Conservation (phyloP, 2,888 invertebrate species). For the Meandrusa payeni region DNA sequence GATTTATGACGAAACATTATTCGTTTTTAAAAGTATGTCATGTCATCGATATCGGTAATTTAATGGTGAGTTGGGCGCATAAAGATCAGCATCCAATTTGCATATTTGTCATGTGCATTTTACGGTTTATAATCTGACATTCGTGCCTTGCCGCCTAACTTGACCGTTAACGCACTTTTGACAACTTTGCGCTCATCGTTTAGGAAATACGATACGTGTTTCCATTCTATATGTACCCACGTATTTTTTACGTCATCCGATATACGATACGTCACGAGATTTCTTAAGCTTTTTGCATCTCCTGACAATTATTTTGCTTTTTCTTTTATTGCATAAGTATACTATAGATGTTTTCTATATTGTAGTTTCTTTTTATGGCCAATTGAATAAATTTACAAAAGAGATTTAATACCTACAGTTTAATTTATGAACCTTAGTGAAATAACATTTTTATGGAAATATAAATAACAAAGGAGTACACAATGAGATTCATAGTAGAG, state of each 20-base stretch:
- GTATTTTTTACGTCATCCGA: neutral
- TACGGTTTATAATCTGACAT: constrained; percentile 15
- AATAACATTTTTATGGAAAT: too few relatives aligned
- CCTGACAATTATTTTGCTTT: neutral
- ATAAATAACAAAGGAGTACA: too few relatives aligned
- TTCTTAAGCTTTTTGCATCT: constrained; percentile 1
- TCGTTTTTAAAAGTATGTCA: constrained; percentile 14
- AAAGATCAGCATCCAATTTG: constrained; percentile 3
- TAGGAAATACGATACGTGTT: constrained; percentile 12
- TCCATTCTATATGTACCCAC: constrained; percentile 5
- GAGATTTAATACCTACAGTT: too few relatives aligned
- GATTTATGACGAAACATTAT: constrained; percentile 17
- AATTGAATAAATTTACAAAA: neutral
- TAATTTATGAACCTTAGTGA: too few relatives aligned
- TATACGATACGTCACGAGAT: constrained; percentile 3
- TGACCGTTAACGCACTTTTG: constrained; percentile 12
- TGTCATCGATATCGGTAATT: constrained; percentile 6
- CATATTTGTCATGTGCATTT: constrained; percentile 14
- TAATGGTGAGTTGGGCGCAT: constrained; percentile 4
- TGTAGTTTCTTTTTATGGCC: constrained; percentile 1
- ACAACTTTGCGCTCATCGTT: constrained; percentile 9
- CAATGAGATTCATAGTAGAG: too few relatives aligned
- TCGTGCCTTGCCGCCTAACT: constrained; percentile 4
- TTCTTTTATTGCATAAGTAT: neutral
- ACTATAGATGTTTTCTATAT: neutral